Percentiles rank a stretch among this genome's conserved stretches.
Evolutionary conservation across 1,140 invertebrate genomes (phyloP).

Genomic region (Drosophila parabipectinata): DNA sequence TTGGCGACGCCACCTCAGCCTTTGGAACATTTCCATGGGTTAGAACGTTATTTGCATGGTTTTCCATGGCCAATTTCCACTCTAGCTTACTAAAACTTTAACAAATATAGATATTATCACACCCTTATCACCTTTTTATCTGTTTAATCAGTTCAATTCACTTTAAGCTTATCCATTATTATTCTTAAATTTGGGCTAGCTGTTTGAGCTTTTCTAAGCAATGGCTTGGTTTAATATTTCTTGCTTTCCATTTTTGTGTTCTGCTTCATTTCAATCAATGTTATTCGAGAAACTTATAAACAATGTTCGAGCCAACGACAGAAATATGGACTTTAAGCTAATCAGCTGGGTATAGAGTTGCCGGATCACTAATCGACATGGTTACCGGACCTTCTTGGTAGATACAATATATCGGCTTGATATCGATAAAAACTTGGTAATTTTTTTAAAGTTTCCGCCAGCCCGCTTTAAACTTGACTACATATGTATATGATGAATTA

Average conservation of each 20-base stretch:
- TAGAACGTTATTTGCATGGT: neutral
- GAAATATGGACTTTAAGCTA: conserved; percentile 19
- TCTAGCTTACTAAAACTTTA: neutral
- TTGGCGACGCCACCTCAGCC: conserved; percentile 39
- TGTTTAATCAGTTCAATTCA: conserved; percentile 7
- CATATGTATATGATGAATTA: too few relatives aligned
- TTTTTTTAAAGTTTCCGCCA: too few relatives aligned
- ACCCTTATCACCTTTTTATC: conserved; percentile 25
- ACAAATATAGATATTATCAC: neutral
- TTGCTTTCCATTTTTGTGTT: neutral
- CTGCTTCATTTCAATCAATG: neutral
- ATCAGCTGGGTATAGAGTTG: conserved; percentile 9
- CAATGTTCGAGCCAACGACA: conserved; percentile 20
- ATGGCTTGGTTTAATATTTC: conserved; percentile 6
- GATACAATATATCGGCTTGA: neutral
- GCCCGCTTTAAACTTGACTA: too few relatives aligned
- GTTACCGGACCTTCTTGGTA: neutral
- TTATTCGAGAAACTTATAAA: conserved; percentile 23
- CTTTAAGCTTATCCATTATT: conserved; percentile 22
- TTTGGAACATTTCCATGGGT: conserved; percentile 18
- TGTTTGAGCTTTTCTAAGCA: neutral
- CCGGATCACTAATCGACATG: neutral
- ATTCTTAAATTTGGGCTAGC: neutral
- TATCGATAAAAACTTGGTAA: neutral
- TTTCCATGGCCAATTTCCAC: conserved; percentile 1